phyloP scores from a whole-genome alignment of 1,140 invertebrate genomes.

The Brachionus manjavacas region DNA sequence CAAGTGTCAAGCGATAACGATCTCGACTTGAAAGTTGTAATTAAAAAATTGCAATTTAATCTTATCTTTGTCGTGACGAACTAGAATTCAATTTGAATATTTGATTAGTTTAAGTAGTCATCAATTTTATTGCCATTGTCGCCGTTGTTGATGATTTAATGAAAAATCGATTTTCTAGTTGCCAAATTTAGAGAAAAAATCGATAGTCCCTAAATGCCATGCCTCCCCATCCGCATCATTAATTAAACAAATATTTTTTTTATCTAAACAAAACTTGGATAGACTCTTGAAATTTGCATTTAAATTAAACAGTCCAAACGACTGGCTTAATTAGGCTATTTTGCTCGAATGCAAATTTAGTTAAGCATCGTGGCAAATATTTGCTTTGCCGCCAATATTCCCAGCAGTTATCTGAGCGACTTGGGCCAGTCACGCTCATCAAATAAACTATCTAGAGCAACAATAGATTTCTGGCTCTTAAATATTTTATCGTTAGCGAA shows the following conservation, averaged over 20 bases:
- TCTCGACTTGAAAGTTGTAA: not conserved
- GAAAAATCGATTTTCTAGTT: constrained; percentile 7
- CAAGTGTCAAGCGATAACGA: constrained; percentile 8
- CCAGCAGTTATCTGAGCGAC: not conserved
- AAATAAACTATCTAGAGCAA: not conserved
- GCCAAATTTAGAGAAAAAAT: not conserved
- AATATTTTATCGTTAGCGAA: not conserved
- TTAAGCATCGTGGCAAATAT: not conserved
- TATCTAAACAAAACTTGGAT: not conserved
- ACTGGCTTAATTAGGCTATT: not conserved
- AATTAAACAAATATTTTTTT: constrained; percentile 8
- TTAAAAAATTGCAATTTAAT: not conserved
- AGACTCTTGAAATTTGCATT: constrained; percentile 19
- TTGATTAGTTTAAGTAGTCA: constrained; percentile 31
- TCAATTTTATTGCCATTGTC: constrained; percentile 4
- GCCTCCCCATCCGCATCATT: not conserved
- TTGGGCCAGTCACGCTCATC: not conserved
- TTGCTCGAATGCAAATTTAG: not conserved
- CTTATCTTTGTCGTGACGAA: constrained; percentile 18
- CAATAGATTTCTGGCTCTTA: not conserved
- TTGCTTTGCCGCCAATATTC: not conserved
- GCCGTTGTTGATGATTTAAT: constrained; percentile 17
- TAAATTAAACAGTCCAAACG: not conserved
- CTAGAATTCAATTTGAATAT: constrained; percentile 4
- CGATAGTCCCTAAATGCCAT: not conserved